phyloP scores from a whole-genome alignment of 30 jellyfish, hydroid and myxozoan genomes.

The Cassiopea xamachana region DNA sequence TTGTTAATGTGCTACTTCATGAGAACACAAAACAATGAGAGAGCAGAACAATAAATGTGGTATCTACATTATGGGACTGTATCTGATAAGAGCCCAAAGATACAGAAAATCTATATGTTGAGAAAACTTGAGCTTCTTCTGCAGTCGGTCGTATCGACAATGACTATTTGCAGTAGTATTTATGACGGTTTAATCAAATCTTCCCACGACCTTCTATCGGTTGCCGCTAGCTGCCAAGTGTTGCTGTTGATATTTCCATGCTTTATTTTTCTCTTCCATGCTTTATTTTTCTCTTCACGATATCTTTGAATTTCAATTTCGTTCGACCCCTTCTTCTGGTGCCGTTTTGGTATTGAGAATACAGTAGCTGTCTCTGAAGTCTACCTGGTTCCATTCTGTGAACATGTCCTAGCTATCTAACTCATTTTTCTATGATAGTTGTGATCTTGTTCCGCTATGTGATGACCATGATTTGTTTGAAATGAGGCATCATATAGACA shows the following conservation, averaged over 20 bases:
- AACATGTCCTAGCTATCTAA: constrained; percentile 38
- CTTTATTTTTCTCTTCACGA: constrained; percentile 12
- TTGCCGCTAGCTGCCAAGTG: no score
- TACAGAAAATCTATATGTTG: no score
- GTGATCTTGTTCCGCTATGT: constrained; percentile 13
- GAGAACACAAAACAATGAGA: no score
- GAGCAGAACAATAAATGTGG: no score
- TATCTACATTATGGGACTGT: no score
- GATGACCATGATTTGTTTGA: not conserved
- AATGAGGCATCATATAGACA: not conserved
- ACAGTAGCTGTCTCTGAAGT: constrained; percentile 19
- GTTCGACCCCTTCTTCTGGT: constrained; percentile 22
- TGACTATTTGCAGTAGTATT: no score
- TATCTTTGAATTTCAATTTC: constrained; percentile 21
- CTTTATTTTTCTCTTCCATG: constrained; percentile 13
- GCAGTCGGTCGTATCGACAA: no score
- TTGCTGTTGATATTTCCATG: not conserved
- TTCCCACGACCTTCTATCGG: no score
- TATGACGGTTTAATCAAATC: no score
- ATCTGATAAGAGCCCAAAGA: no score
- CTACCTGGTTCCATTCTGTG: constrained; percentile 47
- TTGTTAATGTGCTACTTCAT: no score
- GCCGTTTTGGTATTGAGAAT: constrained; percentile 27
- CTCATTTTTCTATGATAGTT: not conserved
- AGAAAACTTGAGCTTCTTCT: no score